Percentiles rank a stretch among this genome's conserved stretches.
Evolutionary conservation across 2,888 invertebrate species (phyloP).

Genomic region (Lottia scabra): DNA sequence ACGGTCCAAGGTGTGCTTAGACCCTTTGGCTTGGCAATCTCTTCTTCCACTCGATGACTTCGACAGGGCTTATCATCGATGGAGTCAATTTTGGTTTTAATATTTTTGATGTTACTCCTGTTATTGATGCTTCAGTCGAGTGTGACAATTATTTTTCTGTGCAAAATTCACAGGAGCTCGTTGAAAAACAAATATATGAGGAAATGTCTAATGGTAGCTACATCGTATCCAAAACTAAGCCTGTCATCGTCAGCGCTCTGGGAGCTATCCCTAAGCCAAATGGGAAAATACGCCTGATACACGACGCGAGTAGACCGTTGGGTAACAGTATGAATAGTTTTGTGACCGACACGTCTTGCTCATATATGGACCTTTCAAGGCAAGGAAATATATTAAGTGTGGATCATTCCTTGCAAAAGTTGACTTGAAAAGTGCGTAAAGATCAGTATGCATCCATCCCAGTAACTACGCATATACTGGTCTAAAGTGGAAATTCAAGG

Average conservation of each 20-base stretch:
- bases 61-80: too few species aligned
- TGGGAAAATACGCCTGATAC: neutral
- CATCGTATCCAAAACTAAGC: neutral
- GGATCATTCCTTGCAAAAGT: slow-evolving; percentile 7
- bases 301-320: slow-evolving; percentile 5
- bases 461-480: neutral
- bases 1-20: too few species aligned
- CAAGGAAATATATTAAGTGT: neutral
- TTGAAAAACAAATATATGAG: neutral
- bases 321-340: neutral
- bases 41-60: too few species aligned
- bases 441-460: neutral
- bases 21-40: too few species aligned
- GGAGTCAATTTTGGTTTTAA: too few species aligned
- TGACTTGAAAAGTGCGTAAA: slow-evolving; percentile 9
- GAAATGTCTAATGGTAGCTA: neutral
- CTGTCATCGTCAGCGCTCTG: neutral
- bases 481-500: neutral
- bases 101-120: too few species aligned
- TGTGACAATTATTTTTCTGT: neutral
- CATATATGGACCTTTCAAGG: neutral
- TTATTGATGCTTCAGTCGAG: neutral
- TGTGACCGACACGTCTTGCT: neutral
- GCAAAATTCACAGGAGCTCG: neutral
- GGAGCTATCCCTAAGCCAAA: slow-evolving; percentile 3